Percentiles rank a stretch among this genome's conserved stretches.
Conservation (phyloP, 2,797 vertebrate genomes). For the Spinus pinus region DNA sequence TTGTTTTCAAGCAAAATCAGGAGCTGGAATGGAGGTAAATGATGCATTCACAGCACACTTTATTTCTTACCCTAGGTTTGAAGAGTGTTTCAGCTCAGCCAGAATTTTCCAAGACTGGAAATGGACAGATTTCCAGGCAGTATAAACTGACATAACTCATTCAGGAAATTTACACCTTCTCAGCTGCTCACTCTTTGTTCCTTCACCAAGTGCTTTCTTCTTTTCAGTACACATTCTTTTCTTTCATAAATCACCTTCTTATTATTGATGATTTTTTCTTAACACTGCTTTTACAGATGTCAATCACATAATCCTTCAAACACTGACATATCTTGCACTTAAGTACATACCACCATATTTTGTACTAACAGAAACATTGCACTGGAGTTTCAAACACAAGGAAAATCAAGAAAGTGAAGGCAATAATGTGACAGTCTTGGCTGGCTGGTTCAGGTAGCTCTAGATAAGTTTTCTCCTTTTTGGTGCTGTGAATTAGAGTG, state of each 20-base stretch:
- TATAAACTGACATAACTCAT: neutral
- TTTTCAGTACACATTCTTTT: slow-evolving; percentile 3
- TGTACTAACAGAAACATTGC: neutral
- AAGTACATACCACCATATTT: neutral
- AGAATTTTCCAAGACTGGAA: neutral
- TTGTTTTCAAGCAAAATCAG: slow-evolving; percentile 19
- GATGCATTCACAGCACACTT: neutral
- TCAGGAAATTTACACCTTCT: neutral
- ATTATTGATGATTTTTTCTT: neutral
- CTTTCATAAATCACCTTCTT: slow-evolving; percentile 30
- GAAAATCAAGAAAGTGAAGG: neutral
- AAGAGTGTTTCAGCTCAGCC: slow-evolving; percentile 17
- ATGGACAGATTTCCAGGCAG: neutral
- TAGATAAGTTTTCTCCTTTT: neutral
- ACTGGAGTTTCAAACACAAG: neutral
- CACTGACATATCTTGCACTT: neutral
- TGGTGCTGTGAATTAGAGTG: neutral
- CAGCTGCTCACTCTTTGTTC: neutral
- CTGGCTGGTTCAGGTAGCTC: neutral
- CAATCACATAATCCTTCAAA: neutral
- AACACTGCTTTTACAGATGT: neutral
- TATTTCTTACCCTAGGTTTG: slow-evolving; percentile 2
- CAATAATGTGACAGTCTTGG: neutral
- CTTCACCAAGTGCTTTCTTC: neutral
- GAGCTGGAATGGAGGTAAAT: neutral